Percentiles rank a stretch among this genome's conserved stretches.
phyloP scores from a whole-genome alignment of 2,797 vertebrate species.

The Oreochromis grahami region DNA sequence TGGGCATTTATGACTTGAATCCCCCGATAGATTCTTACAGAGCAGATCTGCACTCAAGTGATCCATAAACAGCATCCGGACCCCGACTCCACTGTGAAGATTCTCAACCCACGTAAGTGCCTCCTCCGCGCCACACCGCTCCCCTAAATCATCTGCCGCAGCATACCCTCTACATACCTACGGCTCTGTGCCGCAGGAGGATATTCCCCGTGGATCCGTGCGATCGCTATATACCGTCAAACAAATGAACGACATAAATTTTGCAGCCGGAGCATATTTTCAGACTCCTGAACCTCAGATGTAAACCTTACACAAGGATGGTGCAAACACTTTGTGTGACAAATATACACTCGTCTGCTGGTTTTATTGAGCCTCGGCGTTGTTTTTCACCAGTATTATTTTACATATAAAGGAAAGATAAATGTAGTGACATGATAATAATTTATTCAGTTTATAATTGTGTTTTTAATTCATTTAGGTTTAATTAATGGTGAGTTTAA shows the following conservation, averaged over 20 bases:
- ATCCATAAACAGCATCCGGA: constrained; percentile 98
- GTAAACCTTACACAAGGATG: constrained; percentile 13
- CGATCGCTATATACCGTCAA: constrained; percentile 42
- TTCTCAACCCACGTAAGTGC: constrained; percentile 96
- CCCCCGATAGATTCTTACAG: constrained; percentile 87
- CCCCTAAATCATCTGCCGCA: constrained; percentile 55
- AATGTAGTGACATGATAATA: background rate
- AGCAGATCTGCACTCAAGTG: constrained; percentile 98
- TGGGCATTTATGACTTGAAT: constrained; percentile 50
- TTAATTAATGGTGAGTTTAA: background rate
- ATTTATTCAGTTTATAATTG: background rate
- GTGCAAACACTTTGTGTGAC: constrained; percentile 18
- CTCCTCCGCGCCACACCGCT: constrained; percentile 37
- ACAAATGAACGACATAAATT: constrained; percentile 66
- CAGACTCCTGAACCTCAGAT: constrained; percentile 15
- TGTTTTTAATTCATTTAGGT: background rate
- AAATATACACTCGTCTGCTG: constrained; percentile 7
- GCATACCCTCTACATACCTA: constrained; percentile 52
- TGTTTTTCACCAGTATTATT: constrained; percentile 16
- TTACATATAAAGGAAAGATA: constrained; percentile 6
- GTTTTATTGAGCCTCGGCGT: constrained; percentile 13
- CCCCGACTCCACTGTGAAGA: constrained; percentile 95
- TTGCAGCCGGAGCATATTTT: constrained; percentile 32
- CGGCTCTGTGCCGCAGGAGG: constrained; percentile 33
- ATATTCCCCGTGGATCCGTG: constrained; percentile 43